Conservation (phyloP, 1,140 invertebrate genomes). For the Cydia fagiglandana region DNA sequence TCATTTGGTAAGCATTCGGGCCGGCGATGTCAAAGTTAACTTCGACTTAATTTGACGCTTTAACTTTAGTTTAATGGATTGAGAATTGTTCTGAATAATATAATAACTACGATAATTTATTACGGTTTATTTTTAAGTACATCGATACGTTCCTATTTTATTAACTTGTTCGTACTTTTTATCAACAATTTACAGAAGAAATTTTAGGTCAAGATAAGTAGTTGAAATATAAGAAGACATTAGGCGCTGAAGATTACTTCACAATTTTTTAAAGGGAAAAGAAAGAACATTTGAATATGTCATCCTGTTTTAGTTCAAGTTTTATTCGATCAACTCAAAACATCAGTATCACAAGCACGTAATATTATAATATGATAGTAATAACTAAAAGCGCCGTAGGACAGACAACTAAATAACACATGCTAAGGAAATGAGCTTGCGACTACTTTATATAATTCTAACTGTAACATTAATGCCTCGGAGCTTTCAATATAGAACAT, state of each 20-base stretch:
- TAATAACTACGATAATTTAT: background rate
- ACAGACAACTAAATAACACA: conserved; percentile 13
- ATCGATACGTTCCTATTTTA: background rate
- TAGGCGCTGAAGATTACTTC: too few relatives aligned
- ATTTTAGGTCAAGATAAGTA: background rate
- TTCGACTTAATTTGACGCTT: conserved; percentile 56
- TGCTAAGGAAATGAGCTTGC: conserved; percentile 10
- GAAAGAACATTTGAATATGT: too few relatives aligned
- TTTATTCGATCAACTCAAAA: too few relatives aligned
- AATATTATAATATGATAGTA: conserved; percentile 4
- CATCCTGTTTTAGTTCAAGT: too few relatives aligned
- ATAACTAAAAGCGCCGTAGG: conserved; percentile 1
- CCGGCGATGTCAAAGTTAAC: conserved; percentile 71
- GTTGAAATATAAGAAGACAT: background rate
- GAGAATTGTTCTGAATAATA: background rate
- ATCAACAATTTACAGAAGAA: too few relatives aligned
- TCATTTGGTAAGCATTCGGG: conserved; percentile 76
- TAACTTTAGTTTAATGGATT: conserved; percentile 43
- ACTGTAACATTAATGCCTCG: conserved; percentile 11
- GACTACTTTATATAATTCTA: conserved; percentile 12
- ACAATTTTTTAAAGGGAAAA: too few relatives aligned
- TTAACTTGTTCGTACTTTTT: background rate
- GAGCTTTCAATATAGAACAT: conserved; percentile 9
- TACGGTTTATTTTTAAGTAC: background rate
- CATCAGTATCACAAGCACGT: background rate